These are phyloP conservation scores for Cettia cetti DNA, from an alignment of 2,113 vertebrate genomes.

Conservation along the genomic window DNA sequence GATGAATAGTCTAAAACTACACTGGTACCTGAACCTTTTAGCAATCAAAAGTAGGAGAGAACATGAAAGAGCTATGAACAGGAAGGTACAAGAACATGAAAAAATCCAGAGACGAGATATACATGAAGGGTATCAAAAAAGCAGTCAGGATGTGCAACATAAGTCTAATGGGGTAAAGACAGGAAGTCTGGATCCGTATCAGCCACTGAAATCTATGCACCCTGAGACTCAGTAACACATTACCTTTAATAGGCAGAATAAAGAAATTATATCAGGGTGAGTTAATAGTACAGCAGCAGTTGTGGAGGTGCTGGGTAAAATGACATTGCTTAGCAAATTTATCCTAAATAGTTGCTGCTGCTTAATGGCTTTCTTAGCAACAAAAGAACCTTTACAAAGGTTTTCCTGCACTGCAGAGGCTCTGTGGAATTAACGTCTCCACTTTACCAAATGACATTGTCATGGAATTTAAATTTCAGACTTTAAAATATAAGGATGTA, in stretches of 20 bases:
- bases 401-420: not conserved
- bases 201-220: no score
- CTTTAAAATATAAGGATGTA: not conserved
- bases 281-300: not conserved
- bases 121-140: not conserved
- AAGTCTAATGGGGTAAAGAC: not conserved
- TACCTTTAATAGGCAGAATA: not conserved
- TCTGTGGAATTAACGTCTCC: not conserved
- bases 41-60: not conserved
- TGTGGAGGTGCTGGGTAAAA: not conserved
- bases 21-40: not conserved
- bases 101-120: rapidly evolving
- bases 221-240: not conserved
- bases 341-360: not conserved
- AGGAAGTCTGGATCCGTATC: not conserved
- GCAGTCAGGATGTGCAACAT: rapidly evolving
- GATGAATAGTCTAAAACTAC: not conserved
- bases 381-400: not conserved
- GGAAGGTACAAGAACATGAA: not conserved
- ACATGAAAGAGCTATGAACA: not conserved
- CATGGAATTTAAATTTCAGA: not conserved
- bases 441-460: not conserved
- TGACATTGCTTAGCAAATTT: not conserved
- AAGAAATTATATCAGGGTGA: not conserved
- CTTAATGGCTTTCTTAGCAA: not conserved